Evolutionary conservation across 2,113 vertebrate genomes (phyloP).

Genomic region (Arenaria interpres): DNA sequence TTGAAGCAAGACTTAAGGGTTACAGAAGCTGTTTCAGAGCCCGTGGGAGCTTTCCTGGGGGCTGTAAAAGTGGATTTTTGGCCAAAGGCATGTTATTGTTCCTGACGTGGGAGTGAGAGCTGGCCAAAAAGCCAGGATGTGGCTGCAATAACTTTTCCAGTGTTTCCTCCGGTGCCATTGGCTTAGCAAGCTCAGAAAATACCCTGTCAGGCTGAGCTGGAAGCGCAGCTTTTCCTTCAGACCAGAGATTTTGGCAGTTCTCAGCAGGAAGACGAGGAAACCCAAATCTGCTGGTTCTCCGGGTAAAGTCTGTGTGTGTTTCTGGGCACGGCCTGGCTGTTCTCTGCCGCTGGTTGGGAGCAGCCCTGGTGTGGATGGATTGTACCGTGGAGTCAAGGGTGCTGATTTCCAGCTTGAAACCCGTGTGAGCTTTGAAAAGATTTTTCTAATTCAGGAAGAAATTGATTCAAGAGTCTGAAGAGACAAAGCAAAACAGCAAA

Average conservation of each 20-base stretch:
- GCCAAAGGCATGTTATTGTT: not conserved
- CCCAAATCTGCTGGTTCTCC: not conserved
- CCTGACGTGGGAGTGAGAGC: not conserved
- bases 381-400: not conserved
- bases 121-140: not conserved
- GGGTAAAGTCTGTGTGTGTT: fast-evolving
- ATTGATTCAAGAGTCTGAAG: not conserved
- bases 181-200: not conserved
- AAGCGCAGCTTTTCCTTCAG: not conserved
- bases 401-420: not conserved
- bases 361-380: not conserved
- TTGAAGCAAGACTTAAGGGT: no score
- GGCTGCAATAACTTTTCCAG: not conserved
- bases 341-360: not conserved
- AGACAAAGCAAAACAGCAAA: not conserved
- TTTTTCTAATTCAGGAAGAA: not conserved
- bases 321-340: not conserved
- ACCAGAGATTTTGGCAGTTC: not conserved
- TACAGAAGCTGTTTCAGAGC: not conserved
- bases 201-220: not conserved
- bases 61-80: not conserved
- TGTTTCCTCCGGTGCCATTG: not conserved
- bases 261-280: not conserved
- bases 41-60: not conserved
- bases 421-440: not conserved